Percentiles rank a stretch among this genome's conserved stretches.
These are phyloP conservation scores for Vulpes vulpes DNA, from an alignment of 2,113 vertebrate genomes.

Conservation along the genomic window DNA sequence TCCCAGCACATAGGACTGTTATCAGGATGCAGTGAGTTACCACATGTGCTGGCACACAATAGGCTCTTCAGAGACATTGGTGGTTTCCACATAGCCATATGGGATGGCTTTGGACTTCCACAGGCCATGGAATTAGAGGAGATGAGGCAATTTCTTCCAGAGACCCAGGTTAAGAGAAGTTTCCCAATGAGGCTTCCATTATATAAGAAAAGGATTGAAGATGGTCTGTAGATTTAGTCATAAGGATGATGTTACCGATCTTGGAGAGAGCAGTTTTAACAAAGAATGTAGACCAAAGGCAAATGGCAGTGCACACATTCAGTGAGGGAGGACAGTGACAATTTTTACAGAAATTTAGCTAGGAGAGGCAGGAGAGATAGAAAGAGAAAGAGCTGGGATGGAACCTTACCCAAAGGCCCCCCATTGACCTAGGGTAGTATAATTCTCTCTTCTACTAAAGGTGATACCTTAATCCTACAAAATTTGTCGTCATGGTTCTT, in stretches of 20 bases:
- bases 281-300: not conserved
- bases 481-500: slow-evolving; percentile 35
- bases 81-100: not conserved
- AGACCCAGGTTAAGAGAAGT: not conserved
- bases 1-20: not conserved
- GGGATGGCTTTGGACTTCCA: not conserved
- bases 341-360: not conserved
- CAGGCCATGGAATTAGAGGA: not conserved
- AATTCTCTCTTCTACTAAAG: slow-evolving; percentile 47
- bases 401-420: not conserved
- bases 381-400: not conserved
- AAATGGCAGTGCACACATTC: not conserved
- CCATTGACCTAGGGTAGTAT: not conserved
- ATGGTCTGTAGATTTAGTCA: not conserved
- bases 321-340: not conserved
- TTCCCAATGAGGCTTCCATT: not conserved
- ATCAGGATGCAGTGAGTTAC: not conserved
- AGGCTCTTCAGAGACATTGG: not conserved
- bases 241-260: not conserved
- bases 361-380: not conserved
- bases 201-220: not conserved
- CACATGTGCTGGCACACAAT: not conserved
- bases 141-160: not conserved
- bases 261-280: not conserved
- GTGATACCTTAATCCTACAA: not conserved